Evolutionary conservation across 2,888 invertebrate genomes (phyloP).

Genomic region (Clunio marinus): DNA sequence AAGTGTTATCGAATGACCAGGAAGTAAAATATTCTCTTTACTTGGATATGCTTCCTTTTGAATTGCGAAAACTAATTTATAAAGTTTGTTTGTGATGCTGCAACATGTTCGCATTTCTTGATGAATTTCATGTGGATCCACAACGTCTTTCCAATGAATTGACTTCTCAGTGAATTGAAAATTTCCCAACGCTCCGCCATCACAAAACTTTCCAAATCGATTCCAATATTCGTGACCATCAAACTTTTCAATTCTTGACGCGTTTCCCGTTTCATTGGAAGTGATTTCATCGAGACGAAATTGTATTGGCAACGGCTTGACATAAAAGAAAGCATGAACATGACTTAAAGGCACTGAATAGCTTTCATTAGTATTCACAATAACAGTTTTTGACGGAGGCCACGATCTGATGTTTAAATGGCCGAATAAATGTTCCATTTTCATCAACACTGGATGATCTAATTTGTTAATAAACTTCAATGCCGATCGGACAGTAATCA

Average conservation of each 20-base stretch:
- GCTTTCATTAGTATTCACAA: conserved; percentile 56
- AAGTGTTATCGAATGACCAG: conserved; percentile 83
- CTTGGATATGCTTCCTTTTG: conserved; percentile 74
- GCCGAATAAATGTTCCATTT: conserved; percentile 54
- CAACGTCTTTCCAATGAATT: conserved; percentile 47
- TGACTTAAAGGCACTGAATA: conserved; percentile 75
- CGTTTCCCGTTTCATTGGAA: background rate
- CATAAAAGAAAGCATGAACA: conserved; percentile 67
- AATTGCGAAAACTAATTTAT: conserved; percentile 51
- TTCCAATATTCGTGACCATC: conserved; percentile 60
- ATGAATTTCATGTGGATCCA: conserved; percentile 42
- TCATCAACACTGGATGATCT: conserved; percentile 66
- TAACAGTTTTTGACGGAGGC: conserved; percentile 48
- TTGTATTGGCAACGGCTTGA: conserved; percentile 58
- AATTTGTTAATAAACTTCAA: conserved; percentile 74
- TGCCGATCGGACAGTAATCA: conserved; percentile 88
- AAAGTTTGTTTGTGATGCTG: conserved; percentile 45
- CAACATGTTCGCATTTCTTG: conserved; percentile 46
- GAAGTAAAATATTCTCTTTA: conserved; percentile 53
- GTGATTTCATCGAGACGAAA: conserved; percentile 25
- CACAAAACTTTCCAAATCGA: conserved; percentile 42
- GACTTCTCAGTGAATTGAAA: conserved; percentile 47
- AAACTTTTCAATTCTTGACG: conserved; percentile 55
- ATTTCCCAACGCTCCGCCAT: conserved; percentile 42
- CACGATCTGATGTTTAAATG: conserved; percentile 42